Conservation (phyloP, 2,888 invertebrate genomes). For the Heterodera filipjevi region DNA sequence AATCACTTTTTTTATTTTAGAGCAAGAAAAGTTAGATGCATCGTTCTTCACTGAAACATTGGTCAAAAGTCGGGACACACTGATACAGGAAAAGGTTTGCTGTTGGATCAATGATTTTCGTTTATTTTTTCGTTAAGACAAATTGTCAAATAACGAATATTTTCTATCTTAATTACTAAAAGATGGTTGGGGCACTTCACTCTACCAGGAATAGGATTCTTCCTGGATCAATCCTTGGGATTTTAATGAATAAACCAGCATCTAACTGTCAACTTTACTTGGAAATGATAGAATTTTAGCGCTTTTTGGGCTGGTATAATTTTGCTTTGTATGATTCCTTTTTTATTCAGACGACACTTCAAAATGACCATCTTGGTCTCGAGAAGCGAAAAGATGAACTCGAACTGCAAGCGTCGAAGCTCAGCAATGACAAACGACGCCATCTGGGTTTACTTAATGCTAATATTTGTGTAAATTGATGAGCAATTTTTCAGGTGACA, state of each 20-base stretch:
- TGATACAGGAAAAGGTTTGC: slow-evolving; percentile 32
- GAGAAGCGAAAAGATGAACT: slow-evolving; percentile 47
- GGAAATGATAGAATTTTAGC: no score
- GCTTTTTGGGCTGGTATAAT: no score
- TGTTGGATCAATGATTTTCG: not conserved
- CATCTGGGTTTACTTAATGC: slow-evolving; percentile 16
- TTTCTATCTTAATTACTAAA: no score
- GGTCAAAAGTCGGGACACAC: slow-evolving; percentile 30
- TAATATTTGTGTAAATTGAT: not conserved
- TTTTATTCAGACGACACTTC: slow-evolving; percentile 14
- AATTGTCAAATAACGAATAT: no score
- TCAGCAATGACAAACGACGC: slow-evolving; percentile 46
- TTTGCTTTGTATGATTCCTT: no score
- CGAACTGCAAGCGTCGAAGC: slow-evolving; percentile 40
- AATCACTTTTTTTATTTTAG: no score
- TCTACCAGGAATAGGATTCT: no score
- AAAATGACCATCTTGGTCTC: slow-evolving; percentile 29
- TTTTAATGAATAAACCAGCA: no score
- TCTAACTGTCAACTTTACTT: no score
- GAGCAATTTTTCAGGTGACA: no score
- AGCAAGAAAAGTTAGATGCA: slow-evolving; percentile 31
- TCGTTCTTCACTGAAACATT: slow-evolving; percentile 24
- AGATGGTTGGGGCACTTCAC: no score
- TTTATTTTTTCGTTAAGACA: not conserved
- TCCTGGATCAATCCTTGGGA: no score